Evolutionary conservation across 2,888 invertebrate genomes (phyloP), one percentile per base, ranked within the genome.

Genomic region (Noctuana brunneofusca): DNA sequence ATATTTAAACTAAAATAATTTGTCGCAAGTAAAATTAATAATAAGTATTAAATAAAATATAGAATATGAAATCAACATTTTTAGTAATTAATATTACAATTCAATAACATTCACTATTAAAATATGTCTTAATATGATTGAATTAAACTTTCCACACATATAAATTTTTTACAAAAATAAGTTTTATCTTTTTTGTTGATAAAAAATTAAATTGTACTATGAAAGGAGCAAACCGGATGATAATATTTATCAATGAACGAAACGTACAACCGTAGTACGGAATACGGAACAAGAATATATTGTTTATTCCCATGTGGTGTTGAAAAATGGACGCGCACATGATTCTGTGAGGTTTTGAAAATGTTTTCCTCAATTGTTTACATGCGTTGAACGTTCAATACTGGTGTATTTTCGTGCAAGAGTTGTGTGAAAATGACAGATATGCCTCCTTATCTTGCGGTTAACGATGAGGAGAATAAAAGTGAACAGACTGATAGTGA

Each of bases 271-370:
- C 74, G 71, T 78, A 54, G 54, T 76, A 76, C 52, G 78, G 52
- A 27, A 27, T 75, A 75, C 50, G 78, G 65, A 79, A 69, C 64
- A 67, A 6, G 64, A 68, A 68, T 73, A 78, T 79, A 81, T 86
- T 84, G 85, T 84, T 86, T 85, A 83, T 83, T 86, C 87, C 87
- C 89, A 87, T 89, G 88, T 87, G 87, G 87, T 87, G 79, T 75
- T 73, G 77, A 85, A 87, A 87, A 87, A 88, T 88, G 89, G 87
- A 88, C 87, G 88, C 87, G 84, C 88, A 88, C 83, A 86, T 87
- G 87, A 86, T 84, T 77, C 71, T 80, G 70, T 78, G 78, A 84
- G 77, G 77, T 81, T 83, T 82, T 79, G 71, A 87, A 84, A 86
- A 89, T 89, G 87, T 83, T 85, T 83, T 79, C 71, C 56, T 76